Evolutionary conservation across 2,113 vertebrate species (phyloP).

Genomic region (Tachysurus vachellii): DNA sequence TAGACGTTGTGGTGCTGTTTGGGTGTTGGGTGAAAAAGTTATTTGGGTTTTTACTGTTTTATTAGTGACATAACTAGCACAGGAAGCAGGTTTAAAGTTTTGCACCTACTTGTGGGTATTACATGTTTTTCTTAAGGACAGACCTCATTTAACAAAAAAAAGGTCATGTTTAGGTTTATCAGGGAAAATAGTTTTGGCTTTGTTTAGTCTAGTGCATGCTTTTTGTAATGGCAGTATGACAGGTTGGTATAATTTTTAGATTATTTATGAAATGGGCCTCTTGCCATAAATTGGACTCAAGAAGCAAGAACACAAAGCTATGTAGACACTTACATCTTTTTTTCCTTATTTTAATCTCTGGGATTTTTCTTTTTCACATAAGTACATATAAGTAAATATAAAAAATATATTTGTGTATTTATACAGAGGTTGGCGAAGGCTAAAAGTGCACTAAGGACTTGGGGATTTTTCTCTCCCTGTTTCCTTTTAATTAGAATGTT

Average conservation of each 20-base stretch:
- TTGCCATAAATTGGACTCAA: constrained; percentile 14
- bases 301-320: neutral
- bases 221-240: constrained; percentile 5
- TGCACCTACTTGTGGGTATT: constrained; percentile 43
- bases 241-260: neutral
- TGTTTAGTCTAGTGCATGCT: constrained; percentile 9
- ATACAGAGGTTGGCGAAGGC: neutral
- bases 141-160: neutral
- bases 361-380: neutral
- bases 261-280: constrained; percentile 9
- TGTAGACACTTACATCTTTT: neutral
- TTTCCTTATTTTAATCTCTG: constrained; percentile 13
- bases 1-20: constrained; percentile 46
- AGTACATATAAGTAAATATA: too few species aligned
- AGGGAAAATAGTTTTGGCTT: constrained; percentile 15
- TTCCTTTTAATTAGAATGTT: constrained; percentile 72
- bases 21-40: constrained; percentile 33
- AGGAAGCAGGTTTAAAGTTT: constrained; percentile 40
- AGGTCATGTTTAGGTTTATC: neutral
- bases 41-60: constrained; percentile 44
- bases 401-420: too few species aligned
- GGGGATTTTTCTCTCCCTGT: constrained; percentile 50
- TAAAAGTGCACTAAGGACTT: constrained; percentile 44
- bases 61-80: constrained; percentile 41
- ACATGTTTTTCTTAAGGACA: neutral